Conservation (phyloP, 2,888 invertebrate genomes). For the Spisula solida region DNA sequence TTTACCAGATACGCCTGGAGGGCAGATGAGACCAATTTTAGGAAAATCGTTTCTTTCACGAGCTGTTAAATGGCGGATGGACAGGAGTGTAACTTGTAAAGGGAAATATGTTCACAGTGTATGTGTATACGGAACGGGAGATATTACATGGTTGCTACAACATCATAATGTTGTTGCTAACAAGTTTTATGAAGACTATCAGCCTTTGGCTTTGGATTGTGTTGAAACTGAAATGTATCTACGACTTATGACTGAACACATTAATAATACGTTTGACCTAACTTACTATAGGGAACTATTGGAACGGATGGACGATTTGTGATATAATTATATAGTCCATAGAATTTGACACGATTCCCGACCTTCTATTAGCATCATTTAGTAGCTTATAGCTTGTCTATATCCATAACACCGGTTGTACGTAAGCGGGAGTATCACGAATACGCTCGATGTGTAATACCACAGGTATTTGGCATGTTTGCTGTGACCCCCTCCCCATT, state of each 20-base stretch:
- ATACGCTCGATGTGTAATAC: too few species aligned
- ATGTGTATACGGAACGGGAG: slow-evolving; percentile 77
- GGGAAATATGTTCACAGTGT: slow-evolving; percentile 76
- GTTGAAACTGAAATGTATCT: slow-evolving; percentile 68
- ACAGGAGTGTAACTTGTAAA: slow-evolving; percentile 66
- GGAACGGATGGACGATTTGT: neutral
- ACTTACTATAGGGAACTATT: slow-evolving; percentile 1
- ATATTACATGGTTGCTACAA: slow-evolving; percentile 80
- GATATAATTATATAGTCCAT: too few species aligned
- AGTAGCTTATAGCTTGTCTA: too few species aligned
- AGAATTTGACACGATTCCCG: too few species aligned
- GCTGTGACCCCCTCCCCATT: too few species aligned
- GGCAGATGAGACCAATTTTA: slow-evolving; percentile 62
- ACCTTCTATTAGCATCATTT: too few species aligned
- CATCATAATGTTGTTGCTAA: slow-evolving; percentile 85
- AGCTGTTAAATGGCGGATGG: slow-evolving; percentile 78
- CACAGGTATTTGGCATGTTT: too few species aligned
- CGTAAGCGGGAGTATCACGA: too few species aligned
- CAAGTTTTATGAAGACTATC: slow-evolving; percentile 78
- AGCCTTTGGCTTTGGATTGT: slow-evolving; percentile 77
- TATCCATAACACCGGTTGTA: too few species aligned
- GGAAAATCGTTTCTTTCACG: slow-evolving; percentile 71
- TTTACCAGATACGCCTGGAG: slow-evolving; percentile 79
- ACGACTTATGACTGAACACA: slow-evolving; percentile 37
- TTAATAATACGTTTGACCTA: neutral